phyloP scores from a whole-genome alignment of 2,888 invertebrate genomes.

The Bibio marci region DNA sequence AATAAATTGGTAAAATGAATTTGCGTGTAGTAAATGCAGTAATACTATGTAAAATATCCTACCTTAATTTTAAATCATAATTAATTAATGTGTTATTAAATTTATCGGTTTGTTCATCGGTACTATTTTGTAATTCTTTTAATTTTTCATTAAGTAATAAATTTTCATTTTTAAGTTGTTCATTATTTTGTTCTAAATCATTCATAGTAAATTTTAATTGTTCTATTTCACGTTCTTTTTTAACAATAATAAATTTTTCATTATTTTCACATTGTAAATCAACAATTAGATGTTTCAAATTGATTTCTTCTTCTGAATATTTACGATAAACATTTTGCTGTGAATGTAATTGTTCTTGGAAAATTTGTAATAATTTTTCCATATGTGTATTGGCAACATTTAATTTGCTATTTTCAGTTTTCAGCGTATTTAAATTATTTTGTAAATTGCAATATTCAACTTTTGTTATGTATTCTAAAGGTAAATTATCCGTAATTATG shows the following conservation, averaged over 20 bases:
- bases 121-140: neutral
- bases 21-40: neutral
- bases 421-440: constrained; percentile 12
- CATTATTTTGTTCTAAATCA: neutral
- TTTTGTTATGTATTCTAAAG: constrained; percentile 21
- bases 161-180: neutral
- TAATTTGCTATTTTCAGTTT: constrained; percentile 14
- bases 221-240: constrained; percentile 15
- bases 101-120: neutral
- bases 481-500: constrained; percentile 21
- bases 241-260: constrained; percentile 24
- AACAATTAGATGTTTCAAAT: constrained; percentile 25
- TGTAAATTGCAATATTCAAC: constrained; percentile 19
- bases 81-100: constrained; percentile 17
- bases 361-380: constrained; percentile 3
- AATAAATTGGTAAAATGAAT: too few species aligned
- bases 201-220: neutral
- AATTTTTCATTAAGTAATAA: neutral
- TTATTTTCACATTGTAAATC: constrained; percentile 25
- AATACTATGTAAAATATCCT: neutral
- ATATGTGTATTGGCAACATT: constrained; percentile 2
- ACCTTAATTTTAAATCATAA: constrained; percentile 21
- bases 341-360: constrained; percentile 17
- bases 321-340: constrained; percentile 25
- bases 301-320: constrained; percentile 27